Conservation (phyloP, 1,140 invertebrate genomes). For the Euwallacea similis region DNA sequence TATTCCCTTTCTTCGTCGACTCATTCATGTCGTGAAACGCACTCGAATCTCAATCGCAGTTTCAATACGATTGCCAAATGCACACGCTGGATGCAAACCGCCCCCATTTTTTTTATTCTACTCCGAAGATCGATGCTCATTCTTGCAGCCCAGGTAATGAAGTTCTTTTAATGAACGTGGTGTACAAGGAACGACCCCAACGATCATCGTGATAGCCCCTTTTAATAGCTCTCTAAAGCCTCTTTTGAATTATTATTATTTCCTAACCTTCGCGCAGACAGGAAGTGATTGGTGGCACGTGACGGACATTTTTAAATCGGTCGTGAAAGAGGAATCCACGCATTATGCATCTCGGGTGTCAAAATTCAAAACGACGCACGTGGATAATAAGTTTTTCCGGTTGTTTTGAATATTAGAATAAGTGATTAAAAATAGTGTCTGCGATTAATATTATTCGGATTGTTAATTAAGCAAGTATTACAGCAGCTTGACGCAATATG, state of each 20-base stretch:
- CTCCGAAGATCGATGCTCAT: neutral
- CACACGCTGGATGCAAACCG: slow-evolving; percentile 8
- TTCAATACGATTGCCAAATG: slow-evolving; percentile 15
- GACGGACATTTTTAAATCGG: slow-evolving; percentile 22
- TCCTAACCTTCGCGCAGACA: slow-evolving; percentile 29
- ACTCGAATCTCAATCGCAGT: slow-evolving; percentile 3
- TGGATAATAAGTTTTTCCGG: slow-evolving; percentile 31
- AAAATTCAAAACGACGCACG: slow-evolving; percentile 31
- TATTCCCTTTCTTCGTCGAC: slow-evolving; percentile 14
- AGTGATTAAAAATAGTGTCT: too few relatives aligned
- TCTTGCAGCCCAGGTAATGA: too few relatives aligned
- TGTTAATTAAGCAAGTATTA: too few relatives aligned
- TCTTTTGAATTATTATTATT: slow-evolving; percentile 19
- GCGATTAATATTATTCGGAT: too few relatives aligned
- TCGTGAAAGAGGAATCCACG: slow-evolving; percentile 16
- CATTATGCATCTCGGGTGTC: slow-evolving; percentile 29
- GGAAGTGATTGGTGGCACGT: slow-evolving; percentile 30
- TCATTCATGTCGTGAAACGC: slow-evolving; percentile 7
- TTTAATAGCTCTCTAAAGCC: too few relatives aligned
- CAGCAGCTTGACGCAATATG: too few relatives aligned
- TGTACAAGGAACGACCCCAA: too few relatives aligned
- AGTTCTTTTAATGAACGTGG: too few relatives aligned
- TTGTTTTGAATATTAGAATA: slow-evolving; percentile 19
- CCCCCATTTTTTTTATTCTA: slow-evolving; percentile 1
- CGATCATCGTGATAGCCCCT: too few relatives aligned